phyloP scores from a whole-genome alignment of 2,888 invertebrate genomes.

The Isoperla grammatica region DNA sequence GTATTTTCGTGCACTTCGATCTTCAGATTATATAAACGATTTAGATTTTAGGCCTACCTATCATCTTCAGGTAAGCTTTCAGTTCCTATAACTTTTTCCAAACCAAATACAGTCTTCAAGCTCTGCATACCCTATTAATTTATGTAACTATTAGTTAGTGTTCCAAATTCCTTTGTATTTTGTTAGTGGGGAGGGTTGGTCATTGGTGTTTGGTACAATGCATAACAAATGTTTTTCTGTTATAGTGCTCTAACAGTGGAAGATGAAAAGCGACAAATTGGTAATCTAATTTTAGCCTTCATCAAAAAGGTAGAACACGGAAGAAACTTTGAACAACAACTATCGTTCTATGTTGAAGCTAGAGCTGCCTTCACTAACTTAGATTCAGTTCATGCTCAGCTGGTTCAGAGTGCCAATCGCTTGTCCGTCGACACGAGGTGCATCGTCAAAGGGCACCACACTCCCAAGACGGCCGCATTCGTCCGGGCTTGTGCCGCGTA shows the following conservation, averaged over 20 bases:
- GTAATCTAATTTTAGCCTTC: conserved; percentile 73
- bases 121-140: too few species aligned
- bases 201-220: too few species aligned
- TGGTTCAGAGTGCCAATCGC: conserved; percentile 84
- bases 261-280: conserved; percentile 84
- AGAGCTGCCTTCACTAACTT: conserved; percentile 86
- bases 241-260: conserved; percentile 82
- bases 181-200: too few species aligned
- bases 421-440: conserved; percentile 63
- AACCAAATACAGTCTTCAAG: too few species aligned
- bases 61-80: too few species aligned
- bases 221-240: too few species aligned
- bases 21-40: too few species aligned
- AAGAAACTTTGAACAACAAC: conserved; percentile 81
- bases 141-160: too few species aligned
- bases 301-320: conserved; percentile 77
- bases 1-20: too few species aligned
- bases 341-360: conserved; percentile 91
- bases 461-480: conserved; percentile 75
- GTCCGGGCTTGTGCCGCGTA: conserved; percentile 93
- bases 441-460: conserved; percentile 68
- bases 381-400: conserved; percentile 75
- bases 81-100: too few species aligned
- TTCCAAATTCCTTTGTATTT: too few species aligned
- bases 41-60: too few species aligned